These are phyloP conservation scores for Hydrolagus colliei DNA, from an alignment of 2,797 vertebrate species.

Conservation along the genomic window DNA sequence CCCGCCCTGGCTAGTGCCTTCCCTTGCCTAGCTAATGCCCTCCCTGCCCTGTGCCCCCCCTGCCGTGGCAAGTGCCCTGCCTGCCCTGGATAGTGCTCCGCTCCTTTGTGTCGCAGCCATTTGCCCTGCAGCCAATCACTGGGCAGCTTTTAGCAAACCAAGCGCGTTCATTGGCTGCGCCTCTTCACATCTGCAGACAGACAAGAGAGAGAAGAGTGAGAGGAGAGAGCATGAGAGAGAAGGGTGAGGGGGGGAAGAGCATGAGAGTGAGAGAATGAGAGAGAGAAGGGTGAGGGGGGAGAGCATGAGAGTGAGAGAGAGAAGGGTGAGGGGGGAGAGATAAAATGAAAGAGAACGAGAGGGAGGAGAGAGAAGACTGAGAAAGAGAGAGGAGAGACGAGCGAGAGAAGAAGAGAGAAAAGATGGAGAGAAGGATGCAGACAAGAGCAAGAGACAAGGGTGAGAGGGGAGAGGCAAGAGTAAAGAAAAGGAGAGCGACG, in stretches of 20 bases:
- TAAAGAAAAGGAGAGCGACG: no score
- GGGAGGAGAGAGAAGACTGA: constrained; percentile 37
- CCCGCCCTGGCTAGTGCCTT: background rate
- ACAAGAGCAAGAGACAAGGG: no score
- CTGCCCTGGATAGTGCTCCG: constrained; percentile 3
- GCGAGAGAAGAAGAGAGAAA: no score
- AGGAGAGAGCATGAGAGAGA: constrained; percentile 46
- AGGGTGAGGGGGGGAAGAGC: constrained; percentile 43
- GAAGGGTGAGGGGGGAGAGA: no score
- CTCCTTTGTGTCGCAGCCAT: constrained; percentile 43
- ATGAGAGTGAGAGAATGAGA: no score
- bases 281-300: no score
- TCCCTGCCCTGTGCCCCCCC: background rate
- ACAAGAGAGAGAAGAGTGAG: background rate
- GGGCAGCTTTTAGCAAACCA: constrained; percentile 64
- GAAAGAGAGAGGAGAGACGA: no score
- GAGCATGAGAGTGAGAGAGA: no score
- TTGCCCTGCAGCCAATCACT: constrained; percentile 57
- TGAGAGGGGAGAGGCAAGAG: no score
- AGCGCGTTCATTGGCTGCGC: constrained; percentile 53
- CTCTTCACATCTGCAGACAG: constrained; percentile 46
- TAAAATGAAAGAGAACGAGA: constrained; percentile 20
- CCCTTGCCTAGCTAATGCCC: background rate
- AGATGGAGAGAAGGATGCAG: no score
- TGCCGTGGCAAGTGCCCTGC: background rate